A percentile compares a stretch with the other conserved stretches of the same genome.
Conservation (phyloP, 1,140 invertebrate species). For the Zaprionus kolodkinae region DNA sequence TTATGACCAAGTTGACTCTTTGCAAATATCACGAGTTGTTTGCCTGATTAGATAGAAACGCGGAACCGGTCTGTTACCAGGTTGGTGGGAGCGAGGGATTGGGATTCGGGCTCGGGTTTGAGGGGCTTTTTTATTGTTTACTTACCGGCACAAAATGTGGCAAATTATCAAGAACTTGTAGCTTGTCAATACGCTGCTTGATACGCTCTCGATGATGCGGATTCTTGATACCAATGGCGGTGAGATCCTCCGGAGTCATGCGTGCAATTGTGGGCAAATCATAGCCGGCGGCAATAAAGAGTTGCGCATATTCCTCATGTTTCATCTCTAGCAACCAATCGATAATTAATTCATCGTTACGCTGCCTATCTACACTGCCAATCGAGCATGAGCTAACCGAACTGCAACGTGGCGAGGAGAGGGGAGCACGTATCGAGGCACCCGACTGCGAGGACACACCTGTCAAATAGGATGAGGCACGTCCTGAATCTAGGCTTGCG, state of each 20-base stretch:
- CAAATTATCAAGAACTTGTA: slow-evolving; percentile 96
- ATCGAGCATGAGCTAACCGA: slow-evolving; percentile 90
- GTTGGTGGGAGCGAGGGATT: not conserved
- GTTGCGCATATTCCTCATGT: slow-evolving; percentile 97
- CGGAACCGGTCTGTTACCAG: slow-evolving; percentile 20
- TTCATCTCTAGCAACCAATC: slow-evolving; percentile 97
- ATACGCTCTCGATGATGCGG: slow-evolving; percentile 98
- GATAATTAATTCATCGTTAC: slow-evolving; percentile 94
- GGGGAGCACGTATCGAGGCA: slow-evolving; percentile 73
- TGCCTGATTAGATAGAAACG: slow-evolving; percentile 44
- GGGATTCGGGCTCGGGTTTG: not conserved
- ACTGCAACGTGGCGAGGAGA: slow-evolving; percentile 86
- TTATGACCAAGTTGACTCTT: slow-evolving; percentile 47
- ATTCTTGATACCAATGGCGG: slow-evolving; percentile 96
- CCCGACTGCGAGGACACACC: slow-evolving; percentile 84
- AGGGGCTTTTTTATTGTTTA: slow-evolving; percentile 47
- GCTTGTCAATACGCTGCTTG: slow-evolving; percentile 97
- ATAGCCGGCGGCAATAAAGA: slow-evolving; percentile 98
- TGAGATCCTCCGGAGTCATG: slow-evolving; percentile 98
- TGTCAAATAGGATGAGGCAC: slow-evolving; percentile 89
- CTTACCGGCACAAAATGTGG: slow-evolving; percentile 96
- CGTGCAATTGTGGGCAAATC: slow-evolving; percentile 98
- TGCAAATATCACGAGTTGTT: slow-evolving; percentile 56
- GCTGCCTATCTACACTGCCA: slow-evolving; percentile 87
- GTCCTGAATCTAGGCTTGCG: slow-evolving; percentile 95